phyloP scores from a whole-genome alignment of 2,888 invertebrate species.

The Adelphocoris suturalis region DNA sequence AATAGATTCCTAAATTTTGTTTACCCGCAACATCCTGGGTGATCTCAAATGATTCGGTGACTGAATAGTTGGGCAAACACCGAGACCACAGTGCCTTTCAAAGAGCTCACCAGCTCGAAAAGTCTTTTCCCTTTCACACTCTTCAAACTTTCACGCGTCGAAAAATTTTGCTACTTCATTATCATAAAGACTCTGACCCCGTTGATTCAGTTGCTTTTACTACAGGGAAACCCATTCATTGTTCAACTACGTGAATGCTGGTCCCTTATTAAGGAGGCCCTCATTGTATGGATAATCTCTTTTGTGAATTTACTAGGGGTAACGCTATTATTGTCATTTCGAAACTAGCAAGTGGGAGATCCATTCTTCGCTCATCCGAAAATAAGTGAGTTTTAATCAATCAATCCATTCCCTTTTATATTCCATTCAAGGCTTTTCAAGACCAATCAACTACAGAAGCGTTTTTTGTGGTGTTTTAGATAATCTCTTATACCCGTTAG shows the following conservation, averaged over 20 bases:
- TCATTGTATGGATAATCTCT: not conserved
- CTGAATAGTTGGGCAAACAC: not conserved
- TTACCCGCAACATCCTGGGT: too few species aligned
- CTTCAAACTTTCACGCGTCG: constrained; percentile 39
- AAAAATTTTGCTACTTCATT: constrained; percentile 36
- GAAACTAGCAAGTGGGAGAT: too few species aligned
- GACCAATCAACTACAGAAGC: too few species aligned
- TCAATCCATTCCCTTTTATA: too few species aligned
- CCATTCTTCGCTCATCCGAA: too few species aligned
- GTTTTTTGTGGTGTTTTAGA: too few species aligned
- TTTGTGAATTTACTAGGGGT: not conserved
- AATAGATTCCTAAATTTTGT: too few species aligned
- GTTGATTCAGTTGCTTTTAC: constrained; percentile 28
- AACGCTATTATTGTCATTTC: too few species aligned
- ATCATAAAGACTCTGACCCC: constrained; percentile 27
- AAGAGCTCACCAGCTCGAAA: constrained; percentile 29
- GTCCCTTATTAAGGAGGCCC: not conserved
- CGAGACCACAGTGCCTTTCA: not conserved
- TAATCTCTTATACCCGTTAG: too few species aligned
- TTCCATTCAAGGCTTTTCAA: too few species aligned
- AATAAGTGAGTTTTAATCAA: too few species aligned
- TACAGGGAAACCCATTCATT: constrained; percentile 6
- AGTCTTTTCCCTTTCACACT: constrained; percentile 39
- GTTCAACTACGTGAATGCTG: not conserved
- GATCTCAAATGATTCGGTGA: not conserved